A percentile compares a stretch with the other conserved stretches of the same genome.
These are phyloP conservation scores for Mechanitis mazaeus DNA, from an alignment of 2,888 invertebrate species.

Conservation along the genomic window DNA sequence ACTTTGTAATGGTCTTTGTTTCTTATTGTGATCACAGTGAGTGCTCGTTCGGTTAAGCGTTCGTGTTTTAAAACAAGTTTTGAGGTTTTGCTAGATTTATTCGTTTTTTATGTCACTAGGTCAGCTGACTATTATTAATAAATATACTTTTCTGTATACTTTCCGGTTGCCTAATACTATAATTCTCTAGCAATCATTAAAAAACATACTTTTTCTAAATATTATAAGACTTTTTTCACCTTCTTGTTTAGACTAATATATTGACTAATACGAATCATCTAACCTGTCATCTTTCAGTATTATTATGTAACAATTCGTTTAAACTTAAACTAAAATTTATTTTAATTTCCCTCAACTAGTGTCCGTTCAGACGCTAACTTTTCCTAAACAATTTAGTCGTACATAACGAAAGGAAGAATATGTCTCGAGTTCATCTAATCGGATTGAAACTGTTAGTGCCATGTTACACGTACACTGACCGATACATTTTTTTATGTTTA, in stretches of 20 bases:
- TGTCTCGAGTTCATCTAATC: not conserved
- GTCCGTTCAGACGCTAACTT: not conserved
- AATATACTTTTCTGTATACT: too few species aligned
- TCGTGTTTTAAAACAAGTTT: not conserved
- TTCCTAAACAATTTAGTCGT: not conserved
- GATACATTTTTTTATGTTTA: too few species aligned
- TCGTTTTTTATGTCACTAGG: not conserved
- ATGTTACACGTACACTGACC: too few species aligned
- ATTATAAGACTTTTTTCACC: too few species aligned
- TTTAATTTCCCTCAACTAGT: not conserved
- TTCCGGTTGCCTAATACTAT: too few species aligned
- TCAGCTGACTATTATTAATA: too few species aligned
- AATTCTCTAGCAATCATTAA: too few species aligned
- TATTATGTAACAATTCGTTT: not conserved
- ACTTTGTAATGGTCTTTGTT: slow-evolving; percentile 38
- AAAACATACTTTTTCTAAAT: too few species aligned
- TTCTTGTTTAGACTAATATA: too few species aligned
- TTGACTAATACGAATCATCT: too few species aligned
- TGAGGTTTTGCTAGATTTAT: not conserved
- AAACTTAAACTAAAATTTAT: not conserved
- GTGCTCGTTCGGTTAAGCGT: slow-evolving; percentile 14
- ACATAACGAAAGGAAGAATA: not conserved
- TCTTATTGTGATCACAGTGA: slow-evolving; percentile 25
- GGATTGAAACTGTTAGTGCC: not conserved
- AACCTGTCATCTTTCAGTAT: not conserved